Base-by-base conservation (phyloP, 2,888 invertebrate species). In the Ornithoptera alexandrae region DNA sequence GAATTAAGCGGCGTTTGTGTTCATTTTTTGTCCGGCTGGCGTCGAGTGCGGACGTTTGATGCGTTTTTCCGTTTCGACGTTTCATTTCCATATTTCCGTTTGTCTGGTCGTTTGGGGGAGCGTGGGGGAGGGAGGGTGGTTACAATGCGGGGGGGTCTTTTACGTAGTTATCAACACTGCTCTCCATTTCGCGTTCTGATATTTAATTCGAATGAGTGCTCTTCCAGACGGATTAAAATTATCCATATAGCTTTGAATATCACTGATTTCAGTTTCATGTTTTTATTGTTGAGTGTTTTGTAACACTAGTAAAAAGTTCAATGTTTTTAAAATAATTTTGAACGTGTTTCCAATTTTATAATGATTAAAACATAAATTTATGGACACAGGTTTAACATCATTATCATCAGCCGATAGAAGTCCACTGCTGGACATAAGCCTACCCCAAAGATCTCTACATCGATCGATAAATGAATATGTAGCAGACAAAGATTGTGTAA, bases 31-130 rank as follows among this genome's bases (percentile, higher is more conserved):
- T 88, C 86, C 89, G 75, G 79, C 82, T 75, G 80, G 77, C 81
- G 83, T 76, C 84, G 84, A 81, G 86, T 76, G 85, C 84, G 79
- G 78, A 82, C 85, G 87, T 84, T 83, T 85, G 84, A 89, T 89
- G 86, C 89, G 91, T 90, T 90, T 90, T 90, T 89, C 88, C 89
- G 87, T 89, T 87, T 85, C 84, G 84, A 83, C 83, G 88, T 90
- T 90, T 88, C 90, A 90, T 91, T 91, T 91, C 89, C 91, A 92
- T 92, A 91, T 90, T 90, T 91, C 91, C 91, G 89, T 89, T 89
- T 90, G 90, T 90, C 89, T 89, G 89, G 80, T 81, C 83, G 79
- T 76, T 74, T 74, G 79, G 78, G 82, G 77, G 76, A 76, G 58
- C 74, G 72, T 77, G 78, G 81, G 77, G 76, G 77, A 74, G 76